Base-by-base conservation (phyloP, 2,888 invertebrate genomes). In the Heliconius cydno region DNA sequence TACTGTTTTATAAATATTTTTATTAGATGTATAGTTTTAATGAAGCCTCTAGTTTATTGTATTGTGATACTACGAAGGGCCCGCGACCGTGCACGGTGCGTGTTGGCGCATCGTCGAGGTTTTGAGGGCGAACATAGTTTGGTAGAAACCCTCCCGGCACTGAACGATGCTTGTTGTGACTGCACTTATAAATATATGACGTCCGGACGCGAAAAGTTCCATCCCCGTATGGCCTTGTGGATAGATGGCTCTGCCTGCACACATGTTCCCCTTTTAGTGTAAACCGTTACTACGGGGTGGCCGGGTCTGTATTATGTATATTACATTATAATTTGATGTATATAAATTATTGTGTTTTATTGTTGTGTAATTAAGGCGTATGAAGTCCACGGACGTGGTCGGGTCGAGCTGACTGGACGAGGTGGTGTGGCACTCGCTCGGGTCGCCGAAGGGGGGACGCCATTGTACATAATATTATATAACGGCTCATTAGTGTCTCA, bases 1-100 rank as follows among this genome's bases (percentile, higher is more conserved):
- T 89, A 86, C 87, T 90, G 90, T 91, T 91, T 87, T 90, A 91
- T 89, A 88, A 88, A 88, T 87, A 88, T 88, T 89, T 91, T 91
- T 90, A 86, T 85, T 88, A 90, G 88, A 87, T 88, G 88, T 89
- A 89, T 88, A 90, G 89, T 86, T 87, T 88, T 89, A 90, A 90
- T 88, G 90, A 90, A 91, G 92, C 89, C 90, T 91, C 88, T 85
- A 91, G 91, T 92, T 92, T 89, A 89, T 91, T 92, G 90, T 90
- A 92, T 93, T 94, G 94, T 94, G 94, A 93, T 94, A 93, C 91
- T 92, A 91, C 90, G 89, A 87, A 89, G 92, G 92, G 93, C 90
- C 88, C 90, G 90, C 89, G 88, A 80, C 84, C 84, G 83, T 88
- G 88, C 92, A 92, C 72, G 12, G 68, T 67, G 76, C 75, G 41